Conservation (phyloP, 2,797 vertebrate species). For the Mustela erminea region DNA sequence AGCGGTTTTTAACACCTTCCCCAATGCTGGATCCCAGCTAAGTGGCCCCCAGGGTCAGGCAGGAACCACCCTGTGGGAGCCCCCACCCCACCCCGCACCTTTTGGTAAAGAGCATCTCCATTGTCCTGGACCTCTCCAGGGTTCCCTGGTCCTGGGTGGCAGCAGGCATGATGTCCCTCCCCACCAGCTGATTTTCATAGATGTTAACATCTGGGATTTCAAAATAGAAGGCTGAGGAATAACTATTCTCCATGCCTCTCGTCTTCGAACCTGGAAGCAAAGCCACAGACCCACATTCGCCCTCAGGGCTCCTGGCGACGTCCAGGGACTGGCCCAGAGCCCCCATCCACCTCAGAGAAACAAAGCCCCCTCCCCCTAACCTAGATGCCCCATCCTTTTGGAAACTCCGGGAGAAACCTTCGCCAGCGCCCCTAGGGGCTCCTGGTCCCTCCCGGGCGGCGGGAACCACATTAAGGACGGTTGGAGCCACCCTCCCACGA, state of each 20-base stretch:
- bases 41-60: neutral
- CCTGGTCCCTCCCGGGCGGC: neutral
- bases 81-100: constrained; percentile 22
- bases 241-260: neutral
- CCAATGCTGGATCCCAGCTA: neutral
- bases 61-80: neutral
- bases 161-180: fast-evolving
- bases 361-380: no score
- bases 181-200: neutral
- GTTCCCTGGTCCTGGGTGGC: neutral
- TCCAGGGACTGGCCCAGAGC: neutral
- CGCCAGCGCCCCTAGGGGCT: no score
- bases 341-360: neutral
- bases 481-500: neutral
- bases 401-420: neutral
- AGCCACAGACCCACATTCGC: neutral
- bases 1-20: neutral
- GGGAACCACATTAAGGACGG: neutral
- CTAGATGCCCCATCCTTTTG: neutral
- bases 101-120: neutral
- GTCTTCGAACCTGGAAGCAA: constrained; percentile 18
- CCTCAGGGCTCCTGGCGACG: neutral
- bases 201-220: neutral
- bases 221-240: fast-evolving
- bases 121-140: fast-evolving